These are phyloP conservation scores for Argopecten irradians DNA, from an alignment of 1,140 invertebrate genomes.

Conservation along the genomic window DNA sequence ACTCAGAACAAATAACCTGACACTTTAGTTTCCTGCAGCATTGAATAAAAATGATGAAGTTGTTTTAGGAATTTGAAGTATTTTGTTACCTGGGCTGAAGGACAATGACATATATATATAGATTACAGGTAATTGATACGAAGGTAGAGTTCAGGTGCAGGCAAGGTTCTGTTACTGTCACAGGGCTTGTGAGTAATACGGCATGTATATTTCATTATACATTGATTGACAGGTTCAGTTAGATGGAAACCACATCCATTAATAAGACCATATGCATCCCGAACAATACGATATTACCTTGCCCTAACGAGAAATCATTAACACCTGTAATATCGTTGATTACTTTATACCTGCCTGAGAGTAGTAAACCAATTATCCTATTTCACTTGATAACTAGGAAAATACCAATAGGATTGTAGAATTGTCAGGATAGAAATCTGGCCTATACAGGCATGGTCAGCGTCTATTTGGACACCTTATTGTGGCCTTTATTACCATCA, in stretches of 20 bases:
- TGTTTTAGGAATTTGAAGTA: constrained; percentile 14
- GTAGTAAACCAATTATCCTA: neutral
- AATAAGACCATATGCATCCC: neutral
- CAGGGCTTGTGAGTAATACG: neutral
- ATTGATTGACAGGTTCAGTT: neutral
- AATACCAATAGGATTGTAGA: neutral
- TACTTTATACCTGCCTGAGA: neutral
- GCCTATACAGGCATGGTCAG: neutral
- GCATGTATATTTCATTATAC: constrained; percentile 17
- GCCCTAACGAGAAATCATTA: neutral
- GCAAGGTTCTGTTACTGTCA: neutral
- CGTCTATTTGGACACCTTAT: neutral
- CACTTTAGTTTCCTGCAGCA: neutral
- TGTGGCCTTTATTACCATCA: neutral
- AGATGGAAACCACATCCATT: neutral
- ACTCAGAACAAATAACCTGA: neutral
- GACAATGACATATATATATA: neutral
- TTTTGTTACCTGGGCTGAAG: neutral
- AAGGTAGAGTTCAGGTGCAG: neutral
- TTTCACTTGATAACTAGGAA: neutral
- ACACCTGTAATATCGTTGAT: neutral
- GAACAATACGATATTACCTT: neutral
- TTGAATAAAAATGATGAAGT: neutral
- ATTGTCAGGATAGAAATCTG: neutral
- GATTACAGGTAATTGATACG: neutral